Evolutionary conservation across 2,113 vertebrate species (phyloP).

Genomic region (Grus americana): DNA sequence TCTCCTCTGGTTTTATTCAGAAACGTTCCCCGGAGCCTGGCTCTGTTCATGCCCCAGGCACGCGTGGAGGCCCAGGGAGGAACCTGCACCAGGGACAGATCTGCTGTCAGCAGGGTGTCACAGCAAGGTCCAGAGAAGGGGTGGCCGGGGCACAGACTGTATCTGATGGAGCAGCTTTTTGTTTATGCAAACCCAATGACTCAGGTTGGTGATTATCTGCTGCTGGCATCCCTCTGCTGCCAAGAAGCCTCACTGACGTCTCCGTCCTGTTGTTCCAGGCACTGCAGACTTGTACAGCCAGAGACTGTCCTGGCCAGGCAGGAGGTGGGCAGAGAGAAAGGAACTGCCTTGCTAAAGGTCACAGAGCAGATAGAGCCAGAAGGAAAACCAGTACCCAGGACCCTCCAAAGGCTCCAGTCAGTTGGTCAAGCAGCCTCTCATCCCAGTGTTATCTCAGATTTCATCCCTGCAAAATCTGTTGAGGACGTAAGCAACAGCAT

Average conservation of each 20-base stretch:
- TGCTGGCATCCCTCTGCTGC: not conserved
- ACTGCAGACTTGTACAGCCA: not conserved
- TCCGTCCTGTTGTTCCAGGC: not conserved
- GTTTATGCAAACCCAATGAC: not conserved
- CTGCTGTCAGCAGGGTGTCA: not conserved
- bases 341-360: not conserved
- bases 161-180: not conserved
- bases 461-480: not conserved
- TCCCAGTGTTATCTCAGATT: not conserved
- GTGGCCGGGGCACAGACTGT: not conserved
- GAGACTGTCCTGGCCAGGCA: not conserved
- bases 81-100: not conserved
- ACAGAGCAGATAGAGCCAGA: not conserved
- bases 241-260: not conserved
- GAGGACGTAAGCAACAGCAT: not conserved
- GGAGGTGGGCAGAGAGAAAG: not conserved
- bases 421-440: not conserved
- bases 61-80: not conserved
- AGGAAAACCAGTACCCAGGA: not conserved
- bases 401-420: not conserved
- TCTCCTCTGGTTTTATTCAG: constrained; percentile 21
- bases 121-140: not conserved
- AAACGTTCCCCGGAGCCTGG: not conserved
- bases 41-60: not conserved
- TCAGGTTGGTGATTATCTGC: constrained; percentile 4